These are phyloP conservation scores for Sitta europaea DNA, from an alignment of 2,113 vertebrate genomes.

Conservation along the genomic window DNA sequence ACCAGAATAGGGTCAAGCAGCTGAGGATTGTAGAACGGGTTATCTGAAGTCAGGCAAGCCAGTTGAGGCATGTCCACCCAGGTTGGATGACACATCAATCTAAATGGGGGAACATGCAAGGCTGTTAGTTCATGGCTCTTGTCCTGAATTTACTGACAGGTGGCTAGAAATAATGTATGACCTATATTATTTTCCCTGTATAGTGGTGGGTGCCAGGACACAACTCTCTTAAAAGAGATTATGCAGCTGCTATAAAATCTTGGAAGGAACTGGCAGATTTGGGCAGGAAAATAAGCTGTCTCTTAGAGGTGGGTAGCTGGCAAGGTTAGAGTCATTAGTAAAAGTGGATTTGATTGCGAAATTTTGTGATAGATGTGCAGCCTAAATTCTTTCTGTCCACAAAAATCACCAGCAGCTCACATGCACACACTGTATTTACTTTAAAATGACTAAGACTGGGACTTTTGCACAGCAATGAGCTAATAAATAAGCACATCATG, in stretches of 20 bases:
- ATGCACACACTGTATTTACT: neutral
- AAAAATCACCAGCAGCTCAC: neutral
- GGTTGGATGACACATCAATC: constrained; percentile 28
- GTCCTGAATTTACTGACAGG: constrained; percentile 40
- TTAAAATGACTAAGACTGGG: neutral
- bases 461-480: neutral
- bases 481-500: neutral
- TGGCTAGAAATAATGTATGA: constrained; percentile 35
- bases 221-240: neutral
- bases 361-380: neutral
- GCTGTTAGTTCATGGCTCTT: neutral
- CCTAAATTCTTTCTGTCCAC: neutral
- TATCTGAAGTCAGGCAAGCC: constrained; percentile 30
- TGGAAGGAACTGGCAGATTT: neutral
- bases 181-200: constrained; percentile 18
- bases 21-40: neutral
- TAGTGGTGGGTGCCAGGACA: neutral
- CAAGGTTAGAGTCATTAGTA: neutral
- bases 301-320: neutral
- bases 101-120: constrained; percentile 17
- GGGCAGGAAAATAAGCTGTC: neutral
- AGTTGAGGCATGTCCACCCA: constrained; percentile 16
- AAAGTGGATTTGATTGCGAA: neutral
- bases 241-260: constrained; percentile 17
- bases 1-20: neutral